These are phyloP conservation scores for Pantala flavescens DNA, from an alignment of 1,140 invertebrate genomes.

Conservation along the genomic window DNA sequence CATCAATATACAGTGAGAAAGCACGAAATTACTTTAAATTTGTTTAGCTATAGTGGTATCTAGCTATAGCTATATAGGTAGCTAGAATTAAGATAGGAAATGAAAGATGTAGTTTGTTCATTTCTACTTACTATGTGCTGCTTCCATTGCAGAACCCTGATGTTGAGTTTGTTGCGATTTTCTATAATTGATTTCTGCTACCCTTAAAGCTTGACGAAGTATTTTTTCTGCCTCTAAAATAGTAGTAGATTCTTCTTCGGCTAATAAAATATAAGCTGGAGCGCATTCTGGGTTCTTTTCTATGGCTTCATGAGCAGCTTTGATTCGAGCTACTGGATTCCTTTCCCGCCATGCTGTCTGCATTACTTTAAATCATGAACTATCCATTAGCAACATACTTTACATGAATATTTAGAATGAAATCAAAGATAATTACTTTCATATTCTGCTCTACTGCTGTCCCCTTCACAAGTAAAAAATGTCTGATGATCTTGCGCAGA, in stretches of 20 bases:
- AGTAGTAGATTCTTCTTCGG: constrained; percentile 91
- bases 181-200: constrained; percentile 76
- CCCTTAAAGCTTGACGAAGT: constrained; percentile 76
- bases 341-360: constrained; percentile 94
- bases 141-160: constrained; percentile 64
- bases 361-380: constrained; percentile 57
- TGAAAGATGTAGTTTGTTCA: too few species aligned
- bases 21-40: too few species aligned
- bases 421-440: constrained; percentile 50
- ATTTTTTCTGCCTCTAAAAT: constrained; percentile 82
- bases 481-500: constrained; percentile 98
- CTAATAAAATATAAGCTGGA: constrained; percentile 87
- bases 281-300: constrained; percentile 89
- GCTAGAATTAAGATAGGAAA: too few species aligned
- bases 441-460: constrained; percentile 81
- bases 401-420: neutral
- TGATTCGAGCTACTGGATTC: constrained; percentile 82
- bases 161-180: constrained; percentile 69
- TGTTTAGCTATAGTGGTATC: too few species aligned
- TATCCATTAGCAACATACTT: constrained; percentile 1
- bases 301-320: constrained; percentile 82
- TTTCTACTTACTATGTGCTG: constrained; percentile 61
- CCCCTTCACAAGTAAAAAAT: constrained; percentile 91
- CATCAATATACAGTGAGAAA: too few species aligned
- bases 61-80: too few species aligned